Evolutionary conservation across 2,113 vertebrate species (phyloP).

Genomic region (Ctenomys sociabilis): DNA sequence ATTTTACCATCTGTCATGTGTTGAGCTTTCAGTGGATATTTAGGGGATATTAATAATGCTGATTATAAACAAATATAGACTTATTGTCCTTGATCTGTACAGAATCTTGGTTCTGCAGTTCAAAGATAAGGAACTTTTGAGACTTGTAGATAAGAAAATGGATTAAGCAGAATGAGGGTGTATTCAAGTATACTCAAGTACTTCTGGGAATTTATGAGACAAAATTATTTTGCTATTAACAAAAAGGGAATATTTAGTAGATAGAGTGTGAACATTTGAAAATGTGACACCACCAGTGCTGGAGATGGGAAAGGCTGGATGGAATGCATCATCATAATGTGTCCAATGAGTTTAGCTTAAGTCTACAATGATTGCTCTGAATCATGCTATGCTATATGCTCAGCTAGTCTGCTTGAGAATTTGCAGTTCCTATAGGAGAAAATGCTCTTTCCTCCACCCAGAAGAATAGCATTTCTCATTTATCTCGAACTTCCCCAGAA

Average conservation of each 20-base stretch:
- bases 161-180: not conserved
- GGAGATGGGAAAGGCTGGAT: not conserved
- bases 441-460: not conserved
- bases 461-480: not conserved
- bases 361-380: not conserved
- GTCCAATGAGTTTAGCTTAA: not conserved
- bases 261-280: not conserved
- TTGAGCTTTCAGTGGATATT: not conserved
- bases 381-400: rapidly evolving
- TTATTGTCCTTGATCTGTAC: not conserved
- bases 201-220: not conserved
- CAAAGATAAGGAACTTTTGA: not conserved
- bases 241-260: not conserved
- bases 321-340: not conserved
- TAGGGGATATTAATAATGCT: not conserved
- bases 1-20: not conserved
- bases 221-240: not conserved
- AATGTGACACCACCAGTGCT: not conserved
- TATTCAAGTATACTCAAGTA: not conserved
- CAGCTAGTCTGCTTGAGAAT: not conserved
- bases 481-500: not conserved
- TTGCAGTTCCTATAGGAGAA: not conserved
- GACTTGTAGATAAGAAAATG: not conserved
- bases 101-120: not conserved
- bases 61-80: not conserved